Base-by-base conservation (phyloP, 2,797 vertebrate genomes). In the Oryzias sinensis region DNA sequence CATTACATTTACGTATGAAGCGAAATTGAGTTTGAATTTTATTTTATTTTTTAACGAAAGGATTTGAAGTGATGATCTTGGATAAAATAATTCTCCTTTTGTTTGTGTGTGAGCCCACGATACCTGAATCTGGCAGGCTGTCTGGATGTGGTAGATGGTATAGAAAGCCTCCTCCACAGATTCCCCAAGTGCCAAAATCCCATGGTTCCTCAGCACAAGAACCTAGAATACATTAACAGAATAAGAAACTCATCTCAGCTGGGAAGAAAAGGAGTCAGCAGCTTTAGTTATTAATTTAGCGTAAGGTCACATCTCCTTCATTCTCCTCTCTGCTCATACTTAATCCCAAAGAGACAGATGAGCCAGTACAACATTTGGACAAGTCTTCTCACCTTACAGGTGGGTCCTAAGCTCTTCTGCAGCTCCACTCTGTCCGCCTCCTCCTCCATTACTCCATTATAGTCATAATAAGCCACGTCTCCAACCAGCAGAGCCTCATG, bases 41-140 rank as follows among this genome's bases (percentile, higher is more conserved):
- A 33, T 33, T 8, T 33, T 8, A 22, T 22, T 3, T 22, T 22
- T 22, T 22, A 22, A 22, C 9, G 9, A 8, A 9, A 33, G 9
- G 29, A 33, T 7, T 27, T 17, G 17, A 58, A 40, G n/a, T 20
- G 17, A 45, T 18, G 43, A 9, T 18, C 9, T 17, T 8, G 43
- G 44, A 18, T 14, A 20, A 20, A 46, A 1, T 5, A 22, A 46
- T 8, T 33, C 29, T 33, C 44, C 3, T 22, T 22, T 22, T 45
- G 58, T 55, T 60, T 48, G 61, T 58, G 60, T 33, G 46, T 48
- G 54, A 53, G 54, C 41, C 59, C 49, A 42, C 20, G 25, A n/a
- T 79, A 98, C 97, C 95, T 99, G 97, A 47, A 97, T 93, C 85
- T 99, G 95, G 56, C 97, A 99, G 48, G 97, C 97, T 0, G 95